Evolutionary conservation across 30 jellyfish, hydroid and myxozoan genomes (phyloP).

Genomic region (Chrysaora quinquecirrha): DNA sequence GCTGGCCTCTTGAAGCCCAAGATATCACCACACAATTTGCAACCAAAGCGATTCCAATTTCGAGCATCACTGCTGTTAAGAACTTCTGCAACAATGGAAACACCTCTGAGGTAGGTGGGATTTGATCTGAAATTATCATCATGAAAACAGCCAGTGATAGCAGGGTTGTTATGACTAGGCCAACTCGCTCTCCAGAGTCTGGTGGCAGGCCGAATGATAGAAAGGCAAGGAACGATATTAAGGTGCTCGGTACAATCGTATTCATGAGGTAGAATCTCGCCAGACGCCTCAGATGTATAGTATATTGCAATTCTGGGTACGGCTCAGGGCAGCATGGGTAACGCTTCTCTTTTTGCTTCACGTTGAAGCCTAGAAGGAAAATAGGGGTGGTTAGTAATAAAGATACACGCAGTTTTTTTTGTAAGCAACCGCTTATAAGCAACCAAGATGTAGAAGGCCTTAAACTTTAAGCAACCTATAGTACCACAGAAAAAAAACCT

Average conservation of each 20-base stretch:
- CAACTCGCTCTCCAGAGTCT: conserved; percentile 80
- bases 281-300: conserved; percentile 63
- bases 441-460: too few relatives aligned
- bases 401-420: too few relatives aligned
- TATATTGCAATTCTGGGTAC: conserved; percentile 72
- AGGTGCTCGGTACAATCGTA: conserved; percentile 79
- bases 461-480: too few relatives aligned
- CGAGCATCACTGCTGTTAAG: conserved; percentile 75
- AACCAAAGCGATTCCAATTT: conserved; percentile 76
- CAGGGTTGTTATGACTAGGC: conserved; percentile 86
- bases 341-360: conserved; percentile 12
- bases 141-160: conserved; percentile 82
- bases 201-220: conserved; percentile 87
- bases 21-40: conserved; percentile 79
- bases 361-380: conserved; percentile 62
- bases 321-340: conserved; percentile 83
- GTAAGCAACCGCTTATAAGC: too few relatives aligned
- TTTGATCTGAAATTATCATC: conserved; percentile 80
- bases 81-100: conserved; percentile 71
- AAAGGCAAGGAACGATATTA: conserved; percentile 80
- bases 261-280: conserved; percentile 77
- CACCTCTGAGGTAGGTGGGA: conserved; percentile 91
- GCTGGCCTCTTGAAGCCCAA: conserved; percentile 64
- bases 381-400: too few relatives aligned
- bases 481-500: too few relatives aligned